Conservation (phyloP, 1,140 invertebrate genomes). For the Lycorma delicatula region DNA sequence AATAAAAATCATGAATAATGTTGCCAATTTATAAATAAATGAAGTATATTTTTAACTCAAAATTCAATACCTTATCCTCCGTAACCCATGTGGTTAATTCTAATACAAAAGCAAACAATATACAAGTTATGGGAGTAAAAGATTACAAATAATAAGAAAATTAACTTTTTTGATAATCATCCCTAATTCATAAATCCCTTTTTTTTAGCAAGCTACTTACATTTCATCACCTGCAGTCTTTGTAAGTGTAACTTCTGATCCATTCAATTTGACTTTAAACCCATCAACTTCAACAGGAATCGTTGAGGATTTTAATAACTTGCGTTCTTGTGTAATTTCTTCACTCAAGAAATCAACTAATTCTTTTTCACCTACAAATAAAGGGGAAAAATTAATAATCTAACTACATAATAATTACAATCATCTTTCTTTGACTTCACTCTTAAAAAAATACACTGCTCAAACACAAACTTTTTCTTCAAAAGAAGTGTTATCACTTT, state of each 20-base stretch:
- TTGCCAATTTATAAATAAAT: no score
- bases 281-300: conserved; percentile 68
- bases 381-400: neutral
- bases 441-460: neutral
- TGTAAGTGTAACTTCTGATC: conserved; percentile 66
- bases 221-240: conserved; percentile 65
- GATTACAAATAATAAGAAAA: no score
- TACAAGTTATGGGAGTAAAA: no score
- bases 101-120: no score
- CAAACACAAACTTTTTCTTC: neutral
- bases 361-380: conserved; percentile 82
- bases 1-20: no score
- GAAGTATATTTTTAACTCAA: no score
- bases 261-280: conserved; percentile 64
- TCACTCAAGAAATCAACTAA: conserved; percentile 78
- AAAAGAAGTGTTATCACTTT: neutral
- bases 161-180: no score
- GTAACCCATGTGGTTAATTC: no score
- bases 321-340: conserved; percentile 80
- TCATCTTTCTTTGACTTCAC: neutral
- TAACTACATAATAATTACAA: neutral
- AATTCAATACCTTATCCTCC: no score
- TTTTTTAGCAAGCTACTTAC: no score
- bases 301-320: conserved; percentile 62
- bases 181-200: no score